Evolutionary conservation across 2,888 invertebrate genomes (phyloP).

Genomic region (Volucella zonaria): DNA sequence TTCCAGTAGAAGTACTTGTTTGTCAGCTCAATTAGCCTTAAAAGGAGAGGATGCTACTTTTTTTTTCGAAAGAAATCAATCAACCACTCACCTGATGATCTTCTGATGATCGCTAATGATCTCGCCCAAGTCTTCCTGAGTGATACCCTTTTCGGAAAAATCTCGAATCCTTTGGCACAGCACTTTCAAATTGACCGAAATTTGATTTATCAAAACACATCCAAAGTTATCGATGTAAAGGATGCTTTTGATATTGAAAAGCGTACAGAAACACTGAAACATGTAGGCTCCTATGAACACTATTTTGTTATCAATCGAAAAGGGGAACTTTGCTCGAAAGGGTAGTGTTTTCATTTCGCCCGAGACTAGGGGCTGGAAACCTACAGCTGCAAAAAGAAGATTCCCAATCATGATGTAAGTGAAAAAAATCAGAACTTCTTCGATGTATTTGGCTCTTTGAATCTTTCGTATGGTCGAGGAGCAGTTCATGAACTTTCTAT

Average conservation of each 20-base stretch:
- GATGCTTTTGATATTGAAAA: constrained; percentile 76
- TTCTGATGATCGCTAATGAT: constrained; percentile 78
- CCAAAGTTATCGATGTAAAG: constrained; percentile 76
- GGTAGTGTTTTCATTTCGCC: constrained; percentile 72
- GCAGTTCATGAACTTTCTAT: constrained; percentile 1
- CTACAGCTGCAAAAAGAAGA: constrained; percentile 75
- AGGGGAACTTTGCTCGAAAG: constrained; percentile 76
- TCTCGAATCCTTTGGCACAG: constrained; percentile 77
- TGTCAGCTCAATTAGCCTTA: constrained; percentile 73
- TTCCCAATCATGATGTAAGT: constrained; percentile 61
- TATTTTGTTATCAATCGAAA: constrained; percentile 69
- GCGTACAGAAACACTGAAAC: constrained; percentile 75
- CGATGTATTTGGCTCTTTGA: constrained; percentile 75
- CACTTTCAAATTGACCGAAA: constrained; percentile 77
- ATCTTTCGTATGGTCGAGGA: constrained; percentile 59
- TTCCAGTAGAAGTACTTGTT: constrained; percentile 76
- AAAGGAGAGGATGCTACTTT: no score
- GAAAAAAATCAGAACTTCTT: constrained; percentile 72
- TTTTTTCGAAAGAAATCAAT: background rate
- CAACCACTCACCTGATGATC: constrained; percentile 76
- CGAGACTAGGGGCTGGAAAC: constrained; percentile 76
- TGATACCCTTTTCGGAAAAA: constrained; percentile 59
- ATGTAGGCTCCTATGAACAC: constrained; percentile 72
- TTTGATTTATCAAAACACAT: constrained; percentile 76
- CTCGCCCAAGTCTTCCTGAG: constrained; percentile 74